Base-by-base conservation (phyloP, 2,888 invertebrate genomes). In the Carterocephalus palaemon region DNA sequence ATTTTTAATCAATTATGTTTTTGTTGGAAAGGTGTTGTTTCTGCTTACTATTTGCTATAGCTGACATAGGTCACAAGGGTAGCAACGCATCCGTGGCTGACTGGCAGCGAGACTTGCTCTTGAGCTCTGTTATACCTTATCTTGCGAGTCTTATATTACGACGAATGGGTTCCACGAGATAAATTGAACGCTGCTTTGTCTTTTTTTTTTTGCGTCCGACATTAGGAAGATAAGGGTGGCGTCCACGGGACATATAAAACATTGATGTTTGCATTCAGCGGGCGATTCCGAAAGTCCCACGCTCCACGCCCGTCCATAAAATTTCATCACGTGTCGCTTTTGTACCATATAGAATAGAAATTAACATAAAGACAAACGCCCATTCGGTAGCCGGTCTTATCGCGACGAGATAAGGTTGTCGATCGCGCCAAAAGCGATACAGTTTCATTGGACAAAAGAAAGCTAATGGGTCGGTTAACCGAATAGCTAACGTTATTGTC, bases 401-500 rank as follows among this genome's bases (percentile, higher is more conserved):
- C 34, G 41, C 52, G 38, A 48, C 2, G 42, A 2, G 7, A 39
- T 53, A 60, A 49, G 48, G 56, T 52, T 28, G 23, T 48, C 28
- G 51, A 46, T 57, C 24, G 38, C n/a, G 10, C 12, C 29, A 17
- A 31, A 33, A 23, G 29, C 24, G 41, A 42, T 41, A 46, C 45
- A 47, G 49, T 49, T 52, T 49, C 48, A 51, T 45, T 53, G 42
- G 60, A 71, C 70, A 67, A 74, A 75, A 70, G 72, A 70, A 70
- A 75, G 67, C 70, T 76, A 83, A 83, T 81, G 80, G 73, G 58
- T 72, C 80, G 70, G 70, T 72, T 75, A 76, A 71, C 70, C 57
- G 67, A 65, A 72, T 77, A 74, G 76, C 70, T 62, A 71, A 65
- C 53, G 48, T 49, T 57, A 59, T 56, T 57, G 57, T 65, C 51